Evolutionary conservation across 2,888 invertebrate genomes (phyloP), one percentile per base, ranked within the genome.

Genomic region (Clusia tigrina): DNA sequence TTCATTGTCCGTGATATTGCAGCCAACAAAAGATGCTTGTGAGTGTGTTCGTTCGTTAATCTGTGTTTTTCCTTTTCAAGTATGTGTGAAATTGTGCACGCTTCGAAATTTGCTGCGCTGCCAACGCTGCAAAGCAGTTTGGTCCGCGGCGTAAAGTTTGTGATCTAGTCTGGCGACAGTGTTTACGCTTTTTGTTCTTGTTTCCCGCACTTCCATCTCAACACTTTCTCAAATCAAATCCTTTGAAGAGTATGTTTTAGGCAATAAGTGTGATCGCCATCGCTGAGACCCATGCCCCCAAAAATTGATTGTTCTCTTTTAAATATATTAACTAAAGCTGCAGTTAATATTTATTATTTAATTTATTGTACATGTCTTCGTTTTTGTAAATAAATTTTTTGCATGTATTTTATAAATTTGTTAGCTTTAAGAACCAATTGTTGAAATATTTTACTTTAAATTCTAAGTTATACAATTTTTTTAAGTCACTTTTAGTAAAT

Each of bases 131-230:
- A 15, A 42, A 42, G 42, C 42, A 42, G 42, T 32, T 32, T n/a
- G n/a, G n/a, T 42, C 6, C 12, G 32, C 6, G 6, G 32, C 32
- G 6, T 32, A 12, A 32, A 15, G 3, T 6, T 42, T 55, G 25
- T 55, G 37, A 55, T 55, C 55, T 55, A 55, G 55, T 55, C 55
- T 55, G 55, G 38, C 18, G 55, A 55, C 37, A 55, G 15, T 55
- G 26, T 37, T 54, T 25, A 2, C 15, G 24, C 3, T 15, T 54
- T 2, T 17, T n/a, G 3, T 18, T 23, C n/a, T 20, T 23, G 52
- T 5, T n/a, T 42, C n/a, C 3, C 15, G n/a, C 6, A 42, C 42
- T 17, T 10, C 10, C 10, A 42, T 42, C n/a, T 42, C n/a, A 42
- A 42, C n/a, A n/a, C n/a, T n/a, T n/a, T n/a, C n/a, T n/a, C n/a